Base-by-base conservation (phyloP, 2,888 invertebrate species). In the Lasioglossum villosulum region DNA sequence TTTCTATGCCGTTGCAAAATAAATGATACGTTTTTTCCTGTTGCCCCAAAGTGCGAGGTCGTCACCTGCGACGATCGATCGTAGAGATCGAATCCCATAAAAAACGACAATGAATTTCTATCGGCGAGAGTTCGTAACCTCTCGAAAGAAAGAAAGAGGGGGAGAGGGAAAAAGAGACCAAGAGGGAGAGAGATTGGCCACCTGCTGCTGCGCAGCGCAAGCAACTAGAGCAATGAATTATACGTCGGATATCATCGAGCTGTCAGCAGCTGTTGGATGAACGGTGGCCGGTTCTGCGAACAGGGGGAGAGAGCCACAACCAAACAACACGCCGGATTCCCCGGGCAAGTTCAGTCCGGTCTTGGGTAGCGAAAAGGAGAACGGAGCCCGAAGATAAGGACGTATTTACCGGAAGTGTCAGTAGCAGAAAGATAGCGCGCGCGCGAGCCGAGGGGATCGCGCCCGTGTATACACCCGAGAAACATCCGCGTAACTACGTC, bases 171-270 rank as follows among this genome's bases (percentile, higher is more conserved):
- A 72, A 37, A 86, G 75, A 63, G 63, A 6, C 14, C 16, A 56
- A 71, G 39, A 74, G 34, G 73, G 70, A 71, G 66, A 73, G 52
- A 88, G 76, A 88, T 84, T 76, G 78, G 72, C 88, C 88, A 89
- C 89, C 89, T 86, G 89, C 84, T 84, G 86, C 80, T 78, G 56
- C 78, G 75, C 68, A 56, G 80, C 27, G 52, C 76, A 30, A 80
- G 73, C 82, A 89, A 89, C 88, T 82, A 86, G 89, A 84, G 84
- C 89, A 86, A 89, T 84, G 86, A 88, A 89, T 89, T 86, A 86
- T 80, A 80, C 78, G 72, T 48, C 56, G 86, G 80, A 80, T 84
- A 86, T 89, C 84, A 80, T 82, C 79, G 66, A 23, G 68, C 73
- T 78, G 84, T 87, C 79, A 73, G 48, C 89, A 88, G 84, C 84